Conservation (phyloP, 2,113 vertebrate genomes). For the Rhinoderma darwinii region DNA sequence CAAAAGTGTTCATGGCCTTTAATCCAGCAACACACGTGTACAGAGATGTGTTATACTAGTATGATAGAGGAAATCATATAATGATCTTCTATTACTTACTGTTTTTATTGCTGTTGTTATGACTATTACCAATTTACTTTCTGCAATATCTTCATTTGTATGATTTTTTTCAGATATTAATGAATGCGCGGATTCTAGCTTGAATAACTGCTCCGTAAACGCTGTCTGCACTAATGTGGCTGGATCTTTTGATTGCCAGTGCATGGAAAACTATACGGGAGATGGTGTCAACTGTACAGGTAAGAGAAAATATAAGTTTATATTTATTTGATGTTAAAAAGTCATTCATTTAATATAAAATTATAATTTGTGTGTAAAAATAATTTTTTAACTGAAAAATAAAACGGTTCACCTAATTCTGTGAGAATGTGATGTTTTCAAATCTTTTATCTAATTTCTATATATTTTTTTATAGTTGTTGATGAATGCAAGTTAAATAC, state of each 20-base stretch:
- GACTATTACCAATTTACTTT: not conserved
- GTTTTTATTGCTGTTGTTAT: too few species aligned
- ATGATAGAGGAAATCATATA: too few species aligned
- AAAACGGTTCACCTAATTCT: not conserved
- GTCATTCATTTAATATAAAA: not conserved
- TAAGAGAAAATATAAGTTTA: not conserved
- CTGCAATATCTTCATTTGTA: not conserved
- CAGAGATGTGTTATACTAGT: too few species aligned
- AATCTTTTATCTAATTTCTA: not conserved
- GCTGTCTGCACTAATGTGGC: constrained; percentile 35
- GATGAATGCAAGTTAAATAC: constrained; percentile 24
- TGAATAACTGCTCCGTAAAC: constrained; percentile 39
- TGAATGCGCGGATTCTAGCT: not conserved
- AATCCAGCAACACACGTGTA: too few species aligned
- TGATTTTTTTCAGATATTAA: constrained; percentile 38
- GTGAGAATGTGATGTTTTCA: not conserved
- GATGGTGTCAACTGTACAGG: constrained; percentile 48
- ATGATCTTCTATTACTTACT: too few species aligned
- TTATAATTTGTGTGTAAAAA: not conserved
- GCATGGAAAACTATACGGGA: not conserved
- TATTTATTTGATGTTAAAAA: not conserved
- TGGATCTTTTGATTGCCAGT: not conserved
- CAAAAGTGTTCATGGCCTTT: too few species aligned
- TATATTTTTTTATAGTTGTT: constrained; percentile 18
- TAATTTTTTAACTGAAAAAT: not conserved